Base-by-base conservation (phyloP, 2,797 vertebrate species). In the Ptychadena robeensis region DNA sequence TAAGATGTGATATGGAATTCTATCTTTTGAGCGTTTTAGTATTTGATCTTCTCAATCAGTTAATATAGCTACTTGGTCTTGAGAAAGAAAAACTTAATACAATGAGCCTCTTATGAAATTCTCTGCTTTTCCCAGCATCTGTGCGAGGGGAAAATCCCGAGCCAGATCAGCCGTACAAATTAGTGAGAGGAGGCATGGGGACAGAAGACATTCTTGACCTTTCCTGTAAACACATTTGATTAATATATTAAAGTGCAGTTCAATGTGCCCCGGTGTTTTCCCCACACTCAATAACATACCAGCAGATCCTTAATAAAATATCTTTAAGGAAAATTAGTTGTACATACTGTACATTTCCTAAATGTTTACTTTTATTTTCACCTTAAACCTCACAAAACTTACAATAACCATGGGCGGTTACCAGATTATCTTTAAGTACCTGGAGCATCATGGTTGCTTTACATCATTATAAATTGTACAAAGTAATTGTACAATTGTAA, bases 101-200 rank as follows among this genome's bases (percentile, higher is more conserved):
- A 64, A 59, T 31, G 35, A 72, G 59, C n/a, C 75, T 57, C 15
- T 79, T 77, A 34, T 76, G 44, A 71, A 72, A 78, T 71, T 48
- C 37, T 64, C 6, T 61, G 4, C 32, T 57, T 31, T 83, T 73
- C 68, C 75, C 61, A 28, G 38, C 34, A 77, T 15, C 10, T 70
- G 22, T 71, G 30, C 18, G 30, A n/a, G 25, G 67, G 82, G 75
- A 67, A 83, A 83, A 66, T 67, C 75, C 68, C 75, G 59, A 38
- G 14, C 9, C 22, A n/a, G 74, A 57, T 71, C 73, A 68, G 63
- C 32, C 40, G 27, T 63, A n/a, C n/a, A n/a, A n/a, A n/a, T 37
- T 38, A n/a, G 65, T 63, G 32, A 31, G 18, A 38, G 68, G 63
- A 44, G 15, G 40, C 14, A 7, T 15, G 0, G 2, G 40, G 40